Percentiles rank a stretch among this genome's conserved stretches.
phyloP scores from a whole-genome alignment of 2,113 vertebrate genomes.

The Rutilus rutilus region DNA sequence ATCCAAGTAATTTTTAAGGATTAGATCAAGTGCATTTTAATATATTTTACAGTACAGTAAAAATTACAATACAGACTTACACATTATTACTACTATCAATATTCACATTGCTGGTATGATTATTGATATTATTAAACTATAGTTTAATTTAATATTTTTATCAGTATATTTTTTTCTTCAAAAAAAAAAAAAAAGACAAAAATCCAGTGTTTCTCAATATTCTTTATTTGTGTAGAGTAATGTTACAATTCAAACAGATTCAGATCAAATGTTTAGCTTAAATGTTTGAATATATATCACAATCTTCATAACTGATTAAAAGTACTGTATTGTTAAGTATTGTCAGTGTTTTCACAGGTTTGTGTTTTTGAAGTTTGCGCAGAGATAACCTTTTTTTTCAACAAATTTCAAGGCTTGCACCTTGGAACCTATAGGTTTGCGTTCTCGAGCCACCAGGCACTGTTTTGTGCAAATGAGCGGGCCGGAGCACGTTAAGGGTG shows the following conservation, averaged over 20 bases:
- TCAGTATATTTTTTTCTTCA: not conserved
- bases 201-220: not conserved
- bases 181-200: not conserved
- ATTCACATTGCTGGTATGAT: not conserved
- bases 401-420: no score
- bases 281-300: not conserved
- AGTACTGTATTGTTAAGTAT: not conserved
- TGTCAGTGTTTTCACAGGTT: no score
- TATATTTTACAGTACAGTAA: no score
- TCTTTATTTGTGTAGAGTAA: conserved; percentile 10
- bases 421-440: no score
- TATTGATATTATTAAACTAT: not conserved
- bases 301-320: not conserved
- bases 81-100: not conserved
- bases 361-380: no score
- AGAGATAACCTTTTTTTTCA: no score
- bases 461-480: no score
- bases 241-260: not conserved
- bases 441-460: no score
- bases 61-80: not conserved
- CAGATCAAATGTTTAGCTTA: not conserved
- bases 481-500: no score
- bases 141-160: not conserved
- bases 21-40: no score
- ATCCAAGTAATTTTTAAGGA: no score